Conservation (phyloP, 1,140 invertebrate genomes). For the Pseudomyrmex concolor region DNA sequence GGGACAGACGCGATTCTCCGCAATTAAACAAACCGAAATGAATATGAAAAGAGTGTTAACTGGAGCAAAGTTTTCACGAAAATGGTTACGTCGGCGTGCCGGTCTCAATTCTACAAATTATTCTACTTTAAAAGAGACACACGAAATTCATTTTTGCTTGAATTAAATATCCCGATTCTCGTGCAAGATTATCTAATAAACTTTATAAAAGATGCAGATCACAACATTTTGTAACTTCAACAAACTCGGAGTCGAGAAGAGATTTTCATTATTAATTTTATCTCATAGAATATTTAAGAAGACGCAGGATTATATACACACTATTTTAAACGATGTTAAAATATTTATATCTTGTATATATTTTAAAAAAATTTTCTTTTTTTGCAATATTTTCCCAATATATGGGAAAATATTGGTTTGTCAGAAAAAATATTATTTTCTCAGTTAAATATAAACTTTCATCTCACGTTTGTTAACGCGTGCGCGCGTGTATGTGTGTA, state of each 20-base stretch:
- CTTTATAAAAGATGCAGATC: not conserved
- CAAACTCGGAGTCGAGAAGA: not conserved
- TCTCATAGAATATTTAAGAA: not conserved
- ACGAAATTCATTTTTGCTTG: slow-evolving; percentile 30
- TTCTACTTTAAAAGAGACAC: slow-evolving; percentile 25
- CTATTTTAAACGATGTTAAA: slow-evolving; percentile 1
- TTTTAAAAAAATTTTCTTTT: slow-evolving; percentile 26
- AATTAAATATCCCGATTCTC: slow-evolving; percentile 14
- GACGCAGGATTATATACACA: not conserved
- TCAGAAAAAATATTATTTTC: not conserved
- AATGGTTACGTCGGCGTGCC: slow-evolving; percentile 11
- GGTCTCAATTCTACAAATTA: slow-evolving; percentile 45
- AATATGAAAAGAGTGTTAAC: slow-evolving; percentile 51
- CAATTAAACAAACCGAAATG: slow-evolving; percentile 60
- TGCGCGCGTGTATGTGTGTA: not conserved
- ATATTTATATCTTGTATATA: not conserved
- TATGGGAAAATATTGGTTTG: too few relatives aligned
- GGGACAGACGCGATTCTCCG: slow-evolving; percentile 47
- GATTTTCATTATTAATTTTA: slow-evolving; percentile 23
- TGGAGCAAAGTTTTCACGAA: slow-evolving; percentile 44
- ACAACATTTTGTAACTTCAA: slow-evolving; percentile 3
- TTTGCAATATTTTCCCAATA: slow-evolving; percentile 4
- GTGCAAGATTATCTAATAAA: slow-evolving; percentile 32
- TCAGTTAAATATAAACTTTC: slow-evolving; percentile 39
- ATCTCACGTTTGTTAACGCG: slow-evolving; percentile 30